phyloP scores from a whole-genome alignment of 2,888 invertebrate genomes.

The Matsumyia berberina region DNA sequence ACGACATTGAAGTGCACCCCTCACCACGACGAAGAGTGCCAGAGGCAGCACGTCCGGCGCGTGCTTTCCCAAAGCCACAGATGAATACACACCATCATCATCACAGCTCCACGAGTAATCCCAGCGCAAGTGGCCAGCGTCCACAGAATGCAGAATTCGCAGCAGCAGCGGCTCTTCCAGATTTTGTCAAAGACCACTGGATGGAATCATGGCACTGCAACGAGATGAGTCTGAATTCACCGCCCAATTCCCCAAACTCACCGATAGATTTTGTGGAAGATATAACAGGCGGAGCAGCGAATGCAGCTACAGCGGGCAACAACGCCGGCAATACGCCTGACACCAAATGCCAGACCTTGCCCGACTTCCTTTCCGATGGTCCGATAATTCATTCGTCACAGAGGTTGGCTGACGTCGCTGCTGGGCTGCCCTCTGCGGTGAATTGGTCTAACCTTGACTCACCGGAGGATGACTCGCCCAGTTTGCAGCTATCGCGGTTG shows the following conservation, averaged over 20 bases:
- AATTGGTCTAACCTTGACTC: conserved; percentile 80
- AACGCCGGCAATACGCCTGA: conserved; percentile 49
- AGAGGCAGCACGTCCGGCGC: conserved; percentile 60
- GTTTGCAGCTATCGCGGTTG: conserved; percentile 80
- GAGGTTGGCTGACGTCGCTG: conserved; percentile 83
- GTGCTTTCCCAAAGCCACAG: conserved; percentile 54
- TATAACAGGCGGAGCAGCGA: conserved; percentile 59
- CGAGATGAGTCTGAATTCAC: conserved; percentile 82
- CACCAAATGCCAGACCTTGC: conserved; percentile 85
- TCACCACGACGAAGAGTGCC: conserved; percentile 58
- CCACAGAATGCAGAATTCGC: conserved; percentile 78
- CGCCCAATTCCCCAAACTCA: conserved; percentile 80
- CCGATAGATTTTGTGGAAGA: conserved; percentile 80
- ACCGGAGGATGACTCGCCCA: conserved; percentile 82
- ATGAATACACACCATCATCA: conserved; percentile 39
- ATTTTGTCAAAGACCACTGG: conserved; percentile 95
- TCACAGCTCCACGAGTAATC: conserved; percentile 56
- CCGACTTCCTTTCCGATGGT: conserved; percentile 90
- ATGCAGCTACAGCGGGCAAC: conserved; percentile 38
- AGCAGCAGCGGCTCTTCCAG: conserved; percentile 87
- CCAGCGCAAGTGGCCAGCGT: conserved; percentile 64
- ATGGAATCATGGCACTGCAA: conserved; percentile 87
- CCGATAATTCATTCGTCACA: conserved; percentile 85
- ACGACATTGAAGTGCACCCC: conserved; percentile 82
- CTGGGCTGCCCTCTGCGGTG: conserved; percentile 82